A percentile compares a stretch with the other conserved stretches of the same genome.
Conservation (phyloP, 2,113 vertebrate species). For the Larimichthys crocea region DNA sequence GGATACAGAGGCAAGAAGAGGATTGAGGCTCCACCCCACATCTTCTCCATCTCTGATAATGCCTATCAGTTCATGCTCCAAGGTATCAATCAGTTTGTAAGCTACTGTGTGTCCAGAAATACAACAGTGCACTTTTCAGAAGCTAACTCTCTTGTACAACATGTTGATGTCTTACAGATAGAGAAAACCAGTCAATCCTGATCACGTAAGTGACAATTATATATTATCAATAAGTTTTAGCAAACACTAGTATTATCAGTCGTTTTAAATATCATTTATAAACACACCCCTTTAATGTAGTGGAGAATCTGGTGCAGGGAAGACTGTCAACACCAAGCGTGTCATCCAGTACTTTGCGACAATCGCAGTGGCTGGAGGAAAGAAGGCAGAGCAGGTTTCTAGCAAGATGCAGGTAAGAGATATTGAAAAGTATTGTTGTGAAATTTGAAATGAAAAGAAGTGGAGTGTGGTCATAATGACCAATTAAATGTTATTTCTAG, state of each 20-base stretch:
- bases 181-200: conserved; percentile 86
- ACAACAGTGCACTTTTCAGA: conserved; percentile 53
- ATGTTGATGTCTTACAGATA: conserved; percentile 80
- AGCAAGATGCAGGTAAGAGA: conserved; percentile 87
- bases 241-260: neutral
- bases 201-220: conserved; percentile 87
- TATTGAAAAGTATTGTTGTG: conserved; percentile 30
- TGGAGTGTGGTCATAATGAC: neutral
- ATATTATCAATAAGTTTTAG: neutral
- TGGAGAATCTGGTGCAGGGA: conserved; percentile 96
- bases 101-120: conserved; percentile 46
- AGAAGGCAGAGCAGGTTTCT: conserved; percentile 60
- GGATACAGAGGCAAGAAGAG: conserved; percentile 80
- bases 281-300: conserved; percentile 70
- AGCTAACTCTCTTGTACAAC: neutral
- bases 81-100: conserved; percentile 66
- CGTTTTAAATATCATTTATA: conserved; percentile 32
- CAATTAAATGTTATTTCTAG: conserved; percentile 69
- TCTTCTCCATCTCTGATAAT: conserved; percentile 82
- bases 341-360: conserved; percentile 98
- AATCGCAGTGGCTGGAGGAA: conserved; percentile 90
- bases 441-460: neutral
- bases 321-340: conserved; percentile 96
- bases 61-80: conserved; percentile 83
- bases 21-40: conserved; percentile 79